Evolutionary conservation across 2,888 invertebrate genomes (phyloP).

Genomic region (Cenopis cana): DNA sequence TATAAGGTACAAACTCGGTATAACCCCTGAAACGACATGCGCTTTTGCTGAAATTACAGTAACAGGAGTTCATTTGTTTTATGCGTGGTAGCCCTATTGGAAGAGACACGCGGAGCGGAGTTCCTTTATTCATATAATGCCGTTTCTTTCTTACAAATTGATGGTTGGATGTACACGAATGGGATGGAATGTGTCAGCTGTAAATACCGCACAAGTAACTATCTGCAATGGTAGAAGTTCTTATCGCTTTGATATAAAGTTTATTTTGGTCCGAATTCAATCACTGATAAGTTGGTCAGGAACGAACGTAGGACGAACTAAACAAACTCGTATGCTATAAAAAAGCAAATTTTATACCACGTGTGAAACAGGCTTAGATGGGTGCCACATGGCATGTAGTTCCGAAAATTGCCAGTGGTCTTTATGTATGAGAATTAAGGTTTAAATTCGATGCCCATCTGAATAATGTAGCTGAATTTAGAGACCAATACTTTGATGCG

Average conservation of each 20-base stretch:
- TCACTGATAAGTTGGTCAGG: not conserved
- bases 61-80: constrained; percentile 18
- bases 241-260: not conserved
- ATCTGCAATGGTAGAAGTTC: not conserved
- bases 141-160: constrained; percentile 7
- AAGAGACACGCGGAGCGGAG: not conserved
- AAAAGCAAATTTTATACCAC: constrained; percentile 24
- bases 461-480: not conserved
- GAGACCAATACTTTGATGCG: not conserved
- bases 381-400: not conserved
- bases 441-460: not conserved
- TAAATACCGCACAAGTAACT: constrained; percentile 2
- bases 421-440: not conserved
- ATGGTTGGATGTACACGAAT: not conserved
- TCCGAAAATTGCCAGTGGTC: not conserved
- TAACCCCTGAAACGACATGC: not conserved
- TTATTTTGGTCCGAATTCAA: not conserved
- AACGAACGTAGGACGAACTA: not conserved
- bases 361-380: constrained; percentile 23
- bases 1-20: not conserved
- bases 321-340: constrained; percentile 12
- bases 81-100: constrained; percentile 11
- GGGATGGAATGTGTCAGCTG: not conserved
- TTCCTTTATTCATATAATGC: constrained; percentile 5
- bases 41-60: not conserved